Base-by-base conservation (phyloP, 2,888 invertebrate genomes). In the Mesopsocus fuscifrons region DNA sequence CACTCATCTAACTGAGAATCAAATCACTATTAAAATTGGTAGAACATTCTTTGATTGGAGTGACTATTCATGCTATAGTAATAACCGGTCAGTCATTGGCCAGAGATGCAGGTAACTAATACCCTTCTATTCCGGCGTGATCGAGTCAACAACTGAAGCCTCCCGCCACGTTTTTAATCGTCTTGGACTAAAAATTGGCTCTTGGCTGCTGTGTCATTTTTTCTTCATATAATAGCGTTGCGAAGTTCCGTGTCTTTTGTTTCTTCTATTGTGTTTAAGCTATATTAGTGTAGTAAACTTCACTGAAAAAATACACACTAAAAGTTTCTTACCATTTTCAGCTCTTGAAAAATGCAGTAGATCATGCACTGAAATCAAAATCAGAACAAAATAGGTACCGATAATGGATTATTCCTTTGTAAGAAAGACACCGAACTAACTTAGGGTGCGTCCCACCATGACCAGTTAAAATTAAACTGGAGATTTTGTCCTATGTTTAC, bases 291-390 rank as follows among this genome's bases (percentile, higher is more conserved):
- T n/a, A n/a, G n/a, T n/a, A n/a, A n/a, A n/a, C n/a, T 9, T n/a
- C n/a, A 9, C 30, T 30, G n/a, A 30, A 30, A 13, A 40, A 40
- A 2, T 38, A 15, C 6, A 41, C 4, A 20, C 18, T 9, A 15
- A 8, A 8, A n/a, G 15, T 13, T 41, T 49, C 52, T 50, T 47
- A 54, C 55, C 54, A 55, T 54, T 46, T 52, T 47, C 48, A 54
- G 49, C 45, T 54, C 51, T 22, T 47, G 49, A 43, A 55, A 54
- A 6, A 55, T 52, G 44, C 55, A 55, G 38, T 54, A 53, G 15
- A 55, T 48, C 13, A 53, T 48, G 45, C 54, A 54, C 55, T 55
- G 49, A 22, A 54, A 54, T 38, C 44, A 17, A 42, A 46, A 22
- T 43, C 41, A 44, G 33, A 41, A 22, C 38, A 32, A n/a, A n/a